Evolutionary conservation across 1,140 invertebrate genomes (phyloP).

Genomic region (Helicoverpa zea): DNA sequence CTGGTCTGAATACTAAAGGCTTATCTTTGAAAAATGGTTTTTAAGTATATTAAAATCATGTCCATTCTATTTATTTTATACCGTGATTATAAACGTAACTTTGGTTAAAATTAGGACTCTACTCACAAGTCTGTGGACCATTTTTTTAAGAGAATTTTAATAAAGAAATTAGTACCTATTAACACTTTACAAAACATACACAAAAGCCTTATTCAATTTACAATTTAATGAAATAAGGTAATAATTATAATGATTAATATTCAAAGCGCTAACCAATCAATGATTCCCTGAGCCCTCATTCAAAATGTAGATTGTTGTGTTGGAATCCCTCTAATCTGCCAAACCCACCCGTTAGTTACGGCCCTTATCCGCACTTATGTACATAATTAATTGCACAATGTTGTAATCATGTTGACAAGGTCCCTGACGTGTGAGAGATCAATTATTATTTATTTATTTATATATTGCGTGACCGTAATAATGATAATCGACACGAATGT

Average conservation of each 20-base stretch:
- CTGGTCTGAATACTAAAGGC: neutral
- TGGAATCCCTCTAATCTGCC: constrained; percentile 36
- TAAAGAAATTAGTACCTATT: too few species aligned
- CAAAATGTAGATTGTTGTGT: constrained; percentile 28
- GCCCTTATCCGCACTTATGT: constrained; percentile 15
- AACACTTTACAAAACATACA: too few species aligned
- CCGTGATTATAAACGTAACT: neutral
- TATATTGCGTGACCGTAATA: too few species aligned
- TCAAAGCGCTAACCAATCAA: constrained; percentile 36
- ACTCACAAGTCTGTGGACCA: too few species aligned
- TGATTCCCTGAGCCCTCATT: constrained; percentile 28
- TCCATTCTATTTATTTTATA: neutral
- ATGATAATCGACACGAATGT: neutral
- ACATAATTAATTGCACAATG: constrained; percentile 39
- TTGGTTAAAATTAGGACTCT: neutral
- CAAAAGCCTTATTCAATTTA: neutral
- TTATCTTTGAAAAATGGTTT: neutral
- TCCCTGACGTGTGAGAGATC: neutral
- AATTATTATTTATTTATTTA: neutral
- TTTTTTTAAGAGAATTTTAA: too few species aligned
- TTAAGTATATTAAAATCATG: neutral
- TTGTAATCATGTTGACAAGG: constrained; percentile 22
- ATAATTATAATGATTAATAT: constrained; percentile 32
- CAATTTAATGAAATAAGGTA: neutral
- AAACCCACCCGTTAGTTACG: constrained; percentile 29